Base-by-base conservation (phyloP, 2,888 invertebrate genomes). In the Allygus modestus region DNA sequence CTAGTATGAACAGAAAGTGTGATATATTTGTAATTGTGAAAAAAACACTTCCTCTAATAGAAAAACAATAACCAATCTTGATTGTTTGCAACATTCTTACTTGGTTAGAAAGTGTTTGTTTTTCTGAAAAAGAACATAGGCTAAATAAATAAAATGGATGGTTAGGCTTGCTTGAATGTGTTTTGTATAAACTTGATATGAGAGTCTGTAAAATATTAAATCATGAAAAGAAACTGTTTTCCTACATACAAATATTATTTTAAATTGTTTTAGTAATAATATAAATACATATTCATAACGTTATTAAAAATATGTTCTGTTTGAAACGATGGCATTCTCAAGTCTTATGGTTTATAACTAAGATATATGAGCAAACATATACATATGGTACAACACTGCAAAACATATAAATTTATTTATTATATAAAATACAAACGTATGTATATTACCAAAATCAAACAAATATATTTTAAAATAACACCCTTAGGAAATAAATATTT, bases 401-500 rank as follows among this genome's bases (percentile, higher is more conserved):
- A 71, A 71, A 71, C 71, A 71, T 41, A 71, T 69, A 7, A 41
- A n/a, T 71, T 71, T 11, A 28, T 37, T 71, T 0, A 4, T 41
- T 1, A 9, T 71, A 71, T 71, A 71, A 71, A 71, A 71, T 71
- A 71, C 41, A 41, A n/a, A 37, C 11, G 20, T 41, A 20, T 37
- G 33, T 41, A 41, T 20, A 41, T 41, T 37, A 31, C 33, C 7
- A 15, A 41, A 41, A 71, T 71, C 23, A 20, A 71, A 71, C 41
- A 71, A 11, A 37, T 71, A 71, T 37, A 17, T 41, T 71, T 71
- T 23, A 69, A 69, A 28, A 69, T 33, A 37, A 71, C 71, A 77
- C 12, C 51, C 28, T 58, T 23, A 58, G 31, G 31, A 79, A 79
- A 79, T 79, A 79, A 79, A 79, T 79, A 79, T 79, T 79, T 37